Conservation (phyloP, 2,797 vertebrate genomes). For the Pelodytes ibericus region DNA sequence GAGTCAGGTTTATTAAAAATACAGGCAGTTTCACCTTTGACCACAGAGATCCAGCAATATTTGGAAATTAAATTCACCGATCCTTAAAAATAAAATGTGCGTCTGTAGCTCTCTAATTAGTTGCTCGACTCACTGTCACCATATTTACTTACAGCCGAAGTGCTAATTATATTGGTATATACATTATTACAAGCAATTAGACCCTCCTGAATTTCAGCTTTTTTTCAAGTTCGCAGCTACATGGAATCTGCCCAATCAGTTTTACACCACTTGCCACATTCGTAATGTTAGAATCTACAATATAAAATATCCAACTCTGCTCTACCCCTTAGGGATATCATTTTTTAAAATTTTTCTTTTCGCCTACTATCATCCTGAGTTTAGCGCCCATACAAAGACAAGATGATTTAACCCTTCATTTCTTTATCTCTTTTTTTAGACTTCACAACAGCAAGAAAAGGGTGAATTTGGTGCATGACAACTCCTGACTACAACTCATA, state of each 20-base stretch:
- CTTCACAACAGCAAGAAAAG: background rate
- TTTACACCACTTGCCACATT: conserved; percentile 47
- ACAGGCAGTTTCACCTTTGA: background rate
- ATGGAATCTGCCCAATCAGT: conserved; percentile 19
- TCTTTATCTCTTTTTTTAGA: background rate
- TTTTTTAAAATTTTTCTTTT: background rate
- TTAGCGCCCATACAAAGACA: conserved; percentile 32
- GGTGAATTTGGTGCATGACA: background rate
- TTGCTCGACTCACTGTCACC: conserved; percentile 16
- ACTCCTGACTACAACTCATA: background rate
- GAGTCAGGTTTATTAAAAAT: background rate
- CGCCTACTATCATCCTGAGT: conserved; percentile 37
- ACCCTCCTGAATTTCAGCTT: conserved; percentile 23
- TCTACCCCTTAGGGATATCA: conserved; percentile 20
- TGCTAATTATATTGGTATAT: conserved; percentile 42
- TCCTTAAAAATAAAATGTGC: background rate
- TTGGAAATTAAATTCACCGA: background rate
- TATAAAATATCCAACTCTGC: conserved; percentile 40
- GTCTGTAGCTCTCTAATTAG: background rate
- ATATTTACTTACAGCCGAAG: conserved; percentile 39
- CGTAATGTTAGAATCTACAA: conserved; percentile 38
- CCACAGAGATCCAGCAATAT: background rate
- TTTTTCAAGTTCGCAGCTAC: conserved; percentile 25
- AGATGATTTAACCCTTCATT: conserved; percentile 11
- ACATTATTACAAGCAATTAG: conserved; percentile 46